These are phyloP conservation scores for Thrips palmi DNA, from an alignment of 1,140 invertebrate species.

Conservation along the genomic window DNA sequence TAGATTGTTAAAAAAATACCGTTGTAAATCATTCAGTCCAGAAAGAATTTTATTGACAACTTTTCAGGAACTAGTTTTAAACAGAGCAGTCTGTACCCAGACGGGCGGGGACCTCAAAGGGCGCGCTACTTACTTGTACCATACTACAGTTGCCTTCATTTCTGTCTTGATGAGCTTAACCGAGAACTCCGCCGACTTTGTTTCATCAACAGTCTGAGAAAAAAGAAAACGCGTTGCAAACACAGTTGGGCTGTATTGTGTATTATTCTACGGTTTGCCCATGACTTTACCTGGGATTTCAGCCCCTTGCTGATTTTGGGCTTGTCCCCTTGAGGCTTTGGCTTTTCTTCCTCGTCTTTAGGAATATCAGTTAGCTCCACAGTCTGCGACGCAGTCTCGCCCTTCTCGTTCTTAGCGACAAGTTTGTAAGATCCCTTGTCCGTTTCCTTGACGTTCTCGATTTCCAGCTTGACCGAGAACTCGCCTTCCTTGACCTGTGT, in stretches of 20 bases:
- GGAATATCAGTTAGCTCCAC: constrained; percentile 71
- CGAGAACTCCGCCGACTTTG: constrained; percentile 57
- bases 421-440: constrained; percentile 83
- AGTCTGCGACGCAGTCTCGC: constrained; percentile 74
- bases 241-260: not conserved
- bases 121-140: constrained; percentile 52
- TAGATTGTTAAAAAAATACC: no score
- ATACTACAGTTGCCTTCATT: constrained; percentile 61
- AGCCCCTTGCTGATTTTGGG: constrained; percentile 54
- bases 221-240: constrained; percentile 19
- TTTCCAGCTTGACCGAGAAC: constrained; percentile 73
- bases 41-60: constrained; percentile 9
- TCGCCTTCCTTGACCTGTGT: constrained; percentile 66
- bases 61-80: not conserved
- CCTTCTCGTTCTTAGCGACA: constrained; percentile 82
- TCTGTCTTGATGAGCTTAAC: constrained; percentile 50
- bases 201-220: constrained; percentile 47
- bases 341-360: constrained; percentile 39
- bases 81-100: constrained; percentile 2
- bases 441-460: constrained; percentile 49
- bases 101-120: no score
- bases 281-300: constrained; percentile 38
- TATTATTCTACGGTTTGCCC: not conserved
- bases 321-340: constrained; percentile 39
- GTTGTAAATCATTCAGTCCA: no score